Percentiles rank a stretch among this genome's conserved stretches.
phyloP scores from a whole-genome alignment of 1,140 invertebrate species.

The Cotesia typhae region DNA sequence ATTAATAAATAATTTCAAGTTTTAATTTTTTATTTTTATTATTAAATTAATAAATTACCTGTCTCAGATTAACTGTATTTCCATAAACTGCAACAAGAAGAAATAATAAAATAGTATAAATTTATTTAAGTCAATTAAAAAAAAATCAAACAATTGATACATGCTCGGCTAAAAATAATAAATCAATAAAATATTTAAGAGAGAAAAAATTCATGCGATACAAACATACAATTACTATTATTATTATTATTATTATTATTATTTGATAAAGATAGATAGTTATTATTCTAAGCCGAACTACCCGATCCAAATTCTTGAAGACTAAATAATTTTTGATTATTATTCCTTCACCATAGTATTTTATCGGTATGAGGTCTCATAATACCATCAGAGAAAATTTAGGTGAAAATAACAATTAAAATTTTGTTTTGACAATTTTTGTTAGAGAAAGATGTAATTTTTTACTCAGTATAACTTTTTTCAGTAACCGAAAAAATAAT shows the following conservation, averaged over 20 bases:
- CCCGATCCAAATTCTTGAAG: too few species aligned
- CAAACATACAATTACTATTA: not conserved
- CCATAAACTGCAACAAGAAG: slow-evolving; percentile 60
- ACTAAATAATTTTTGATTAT: too few species aligned
- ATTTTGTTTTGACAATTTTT: too few species aligned
- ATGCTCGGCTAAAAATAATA: not conserved
- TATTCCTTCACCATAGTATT: too few species aligned
- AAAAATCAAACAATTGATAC: slow-evolving; percentile 21
- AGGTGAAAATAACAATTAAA: too few species aligned
- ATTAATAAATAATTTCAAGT: not conserved
- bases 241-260: not conserved
- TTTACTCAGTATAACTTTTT: too few species aligned
- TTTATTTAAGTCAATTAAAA: not conserved
- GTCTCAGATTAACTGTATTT: slow-evolving; percentile 57
- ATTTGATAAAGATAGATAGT: not conserved
- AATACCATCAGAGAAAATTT: too few species aligned
- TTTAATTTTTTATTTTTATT: not conserved
- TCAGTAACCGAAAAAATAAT: too few species aligned
- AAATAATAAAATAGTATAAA: slow-evolving; percentile 28
- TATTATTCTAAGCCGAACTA: too few species aligned
- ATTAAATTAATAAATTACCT: slow-evolving; percentile 46
- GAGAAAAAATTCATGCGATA: not conserved
- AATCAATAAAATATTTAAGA: too few species aligned
- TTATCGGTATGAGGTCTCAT: too few species aligned
- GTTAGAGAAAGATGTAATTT: too few species aligned